phyloP scores from a whole-genome alignment of 2,888 invertebrate genomes.

The Oxyteleia sp. region DNA sequence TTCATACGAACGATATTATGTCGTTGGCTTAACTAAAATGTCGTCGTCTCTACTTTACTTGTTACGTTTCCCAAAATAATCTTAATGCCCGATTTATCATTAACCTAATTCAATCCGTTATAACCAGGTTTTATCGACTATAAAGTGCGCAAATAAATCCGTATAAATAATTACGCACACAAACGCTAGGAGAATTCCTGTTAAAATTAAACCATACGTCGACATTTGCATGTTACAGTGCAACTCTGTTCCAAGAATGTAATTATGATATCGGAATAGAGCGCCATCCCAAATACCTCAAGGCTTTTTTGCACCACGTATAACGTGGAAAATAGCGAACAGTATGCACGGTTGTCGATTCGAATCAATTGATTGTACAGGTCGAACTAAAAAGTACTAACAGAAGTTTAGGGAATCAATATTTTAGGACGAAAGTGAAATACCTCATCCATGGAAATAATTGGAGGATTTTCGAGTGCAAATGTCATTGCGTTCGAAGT shows the following conservation, averaged over 20 bases:
- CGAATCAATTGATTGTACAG: constrained; percentile 40
- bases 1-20: too few relatives aligned
- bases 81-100: too few relatives aligned
- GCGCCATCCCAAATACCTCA: constrained; percentile 4
- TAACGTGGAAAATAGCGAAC: constrained; percentile 10
- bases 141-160: constrained; percentile 28
- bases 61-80: too few relatives aligned
- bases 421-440: constrained; percentile 29
- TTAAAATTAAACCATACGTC: constrained; percentile 27
- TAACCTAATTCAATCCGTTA: too few relatives aligned
- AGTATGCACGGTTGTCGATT: constrained; percentile 34
- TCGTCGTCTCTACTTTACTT: too few relatives aligned
- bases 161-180: constrained; percentile 40
- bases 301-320: constrained; percentile 19
- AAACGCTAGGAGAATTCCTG: constrained; percentile 11
- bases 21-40: too few relatives aligned
- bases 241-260: constrained; percentile 25
- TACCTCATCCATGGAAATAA: constrained; percentile 25
- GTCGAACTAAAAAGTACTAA: constrained; percentile 23
- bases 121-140: constrained; percentile 17
- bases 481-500: constrained; percentile 1
- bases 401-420: constrained; percentile 38
- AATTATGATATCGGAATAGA: constrained; percentile 41
- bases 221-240: constrained; percentile 27
- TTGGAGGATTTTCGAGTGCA: constrained; percentile 29